Evolutionary conservation across 2,888 invertebrate species (phyloP), one percentile per base, ranked within the genome.

Genomic region (Glyphotaelius pellucidus): DNA sequence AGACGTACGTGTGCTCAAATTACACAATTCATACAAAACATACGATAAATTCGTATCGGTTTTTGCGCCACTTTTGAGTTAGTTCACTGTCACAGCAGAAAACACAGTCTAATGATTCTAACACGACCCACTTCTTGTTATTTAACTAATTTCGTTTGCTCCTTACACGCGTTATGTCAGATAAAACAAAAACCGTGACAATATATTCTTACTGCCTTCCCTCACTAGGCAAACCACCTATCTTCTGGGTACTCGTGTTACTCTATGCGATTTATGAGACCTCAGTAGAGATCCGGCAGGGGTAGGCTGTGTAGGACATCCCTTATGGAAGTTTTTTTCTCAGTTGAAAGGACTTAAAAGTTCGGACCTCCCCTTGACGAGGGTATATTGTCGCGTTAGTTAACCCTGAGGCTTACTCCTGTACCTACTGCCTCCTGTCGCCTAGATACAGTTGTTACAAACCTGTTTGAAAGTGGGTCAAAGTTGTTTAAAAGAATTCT

Each of bases 331-430:
- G n/a, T 42, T 42, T 42, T n/a, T 86, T 35, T 42, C 42, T 4
- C 7, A 42, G 38, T 42, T 86, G 86, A 42, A 86, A 86, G 86
- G 35, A 86, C 86, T 86, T 86, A 86, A 86, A 86, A 38, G 30
- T 86, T 86, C 47, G 42, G 42, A 42, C 42, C 30, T 42, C 86
- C 86, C 86, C 42, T 42, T 86, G 86, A 86, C 86, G 42, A 86
- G 86, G 86, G 86, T 86, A 86, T 35, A 7, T 86, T 86, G 86
- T 86, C 86, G 42, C 86, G 86, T 86, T 42, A 86, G 86, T 42
- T 35, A n/a, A 86, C 42, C 42, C 86, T 30, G 86, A 86, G 86
- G 86, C 38, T 67, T 67, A 25, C 11, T 67, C 67, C 67, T 67
- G 67, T 67, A 67, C 25, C 67, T n/a, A 67, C 67, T n/a, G 67